Conservation (phyloP, 2,113 vertebrate genomes). For the Anarrhichthys ocellatus region DNA sequence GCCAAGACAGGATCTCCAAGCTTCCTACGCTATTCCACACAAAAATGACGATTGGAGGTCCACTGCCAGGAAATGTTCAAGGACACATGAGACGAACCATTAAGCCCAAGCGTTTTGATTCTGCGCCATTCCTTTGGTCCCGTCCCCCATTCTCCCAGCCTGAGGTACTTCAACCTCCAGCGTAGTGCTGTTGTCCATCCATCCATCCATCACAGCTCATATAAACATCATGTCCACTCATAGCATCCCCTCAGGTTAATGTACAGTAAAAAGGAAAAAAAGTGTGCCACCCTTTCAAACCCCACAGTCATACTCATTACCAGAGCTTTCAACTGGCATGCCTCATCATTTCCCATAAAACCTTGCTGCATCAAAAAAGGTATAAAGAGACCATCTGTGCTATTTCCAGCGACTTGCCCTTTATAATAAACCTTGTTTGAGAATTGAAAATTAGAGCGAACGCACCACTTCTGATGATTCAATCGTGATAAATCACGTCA, state of each 20-base stretch:
- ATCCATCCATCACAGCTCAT: constrained; percentile 42
- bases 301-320: constrained; percentile 32
- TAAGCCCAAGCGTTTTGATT: constrained; percentile 42
- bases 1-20: constrained; percentile 66
- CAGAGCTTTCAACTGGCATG: constrained; percentile 53
- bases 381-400: constrained; percentile 60
- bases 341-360: constrained; percentile 47
- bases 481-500: constrained; percentile 35
- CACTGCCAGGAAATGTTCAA: constrained; percentile 70
- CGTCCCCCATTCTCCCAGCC: constrained; percentile 39
- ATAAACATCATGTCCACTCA: constrained; percentile 54
- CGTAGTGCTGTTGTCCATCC: constrained; percentile 34
- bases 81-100: constrained; percentile 61
- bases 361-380: constrained; percentile 55
- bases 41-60: constrained; percentile 52
- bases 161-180: constrained; percentile 45
- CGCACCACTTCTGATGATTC: constrained; percentile 32
- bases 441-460: constrained; percentile 43
- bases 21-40: constrained; percentile 59
- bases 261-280: constrained; percentile 40
- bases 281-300: constrained; percentile 57
- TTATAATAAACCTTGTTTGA: constrained; percentile 45
- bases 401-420: constrained; percentile 54
- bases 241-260: constrained; percentile 56
- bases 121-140: constrained; percentile 34